Conservation (phyloP, 2,888 invertebrate genomes). For the Petrophora chlorosata region DNA sequence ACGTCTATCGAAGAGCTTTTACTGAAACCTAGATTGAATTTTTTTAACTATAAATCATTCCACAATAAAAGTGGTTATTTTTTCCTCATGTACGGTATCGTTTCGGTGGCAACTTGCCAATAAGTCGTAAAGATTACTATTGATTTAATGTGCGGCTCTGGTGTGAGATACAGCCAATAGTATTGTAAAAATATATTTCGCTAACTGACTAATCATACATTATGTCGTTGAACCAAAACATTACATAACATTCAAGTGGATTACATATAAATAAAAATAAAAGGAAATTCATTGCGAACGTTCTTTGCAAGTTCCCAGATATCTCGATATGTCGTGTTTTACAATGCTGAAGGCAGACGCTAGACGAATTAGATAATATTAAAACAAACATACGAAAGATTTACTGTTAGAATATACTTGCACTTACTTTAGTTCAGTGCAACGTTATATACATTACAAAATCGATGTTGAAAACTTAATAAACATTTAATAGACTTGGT, state of each 20-base stretch:
- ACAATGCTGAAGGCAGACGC: slow-evolving; percentile 42
- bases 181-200: slow-evolving; percentile 31
- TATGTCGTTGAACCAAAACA: slow-evolving; percentile 35
- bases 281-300: slow-evolving; percentile 1
- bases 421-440: too few relatives aligned
- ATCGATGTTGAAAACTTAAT: slow-evolving; percentile 36
- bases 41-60: slow-evolving; percentile 20
- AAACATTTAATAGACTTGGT: slow-evolving; percentile 26
- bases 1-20: slow-evolving; percentile 29
- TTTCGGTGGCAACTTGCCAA: slow-evolving; percentile 33
- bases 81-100: slow-evolving; percentile 30
- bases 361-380: too few relatives aligned
- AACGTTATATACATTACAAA: slow-evolving; percentile 28
- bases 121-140: slow-evolving; percentile 34
- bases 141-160: slow-evolving; percentile 32
- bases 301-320: slow-evolving; percentile 43
- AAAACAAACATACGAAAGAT: slow-evolving; percentile 35
- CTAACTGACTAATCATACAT: slow-evolving; percentile 33
- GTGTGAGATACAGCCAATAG: slow-evolving; percentile 23
- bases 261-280: slow-evolving; percentile 24
- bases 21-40: slow-evolving; percentile 26
- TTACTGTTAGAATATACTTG: slow-evolving; percentile 37
- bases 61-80: slow-evolving; percentile 24
- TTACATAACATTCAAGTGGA: slow-evolving; percentile 31
- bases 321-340: slow-evolving; percentile 44